Evolutionary conservation across 1,140 invertebrate species (phyloP).

Genomic region (Brachionus paranguensis): DNA sequence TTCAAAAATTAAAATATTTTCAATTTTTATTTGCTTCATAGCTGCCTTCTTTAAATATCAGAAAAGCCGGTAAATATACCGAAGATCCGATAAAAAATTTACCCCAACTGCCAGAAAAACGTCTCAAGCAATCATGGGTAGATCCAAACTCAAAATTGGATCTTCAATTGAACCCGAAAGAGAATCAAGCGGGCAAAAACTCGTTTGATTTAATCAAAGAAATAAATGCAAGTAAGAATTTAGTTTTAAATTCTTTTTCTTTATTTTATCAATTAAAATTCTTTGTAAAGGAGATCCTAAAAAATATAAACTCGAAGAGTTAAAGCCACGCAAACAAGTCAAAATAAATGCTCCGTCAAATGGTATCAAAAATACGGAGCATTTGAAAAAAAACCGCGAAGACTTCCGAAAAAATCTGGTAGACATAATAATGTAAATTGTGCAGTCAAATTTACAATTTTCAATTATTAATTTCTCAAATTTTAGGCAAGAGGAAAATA

Average conservation of each 20-base stretch:
- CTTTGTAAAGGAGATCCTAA: slow-evolving; percentile 1
- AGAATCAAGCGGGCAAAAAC: slow-evolving; percentile 19
- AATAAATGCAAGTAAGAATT: slow-evolving; percentile 24
- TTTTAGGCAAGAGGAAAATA: not conserved
- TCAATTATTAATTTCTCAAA: not conserved
- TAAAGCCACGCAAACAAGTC: slow-evolving; percentile 20
- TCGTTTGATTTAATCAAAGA: slow-evolving; percentile 32
- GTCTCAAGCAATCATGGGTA: slow-evolving; percentile 51
- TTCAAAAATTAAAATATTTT: not conserved
- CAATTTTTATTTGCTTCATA: not conserved
- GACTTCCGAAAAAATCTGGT: slow-evolving; percentile 73
- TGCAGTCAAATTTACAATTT: not conserved
- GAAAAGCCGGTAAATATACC: slow-evolving; percentile 47
- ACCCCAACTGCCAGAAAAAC: slow-evolving; percentile 51
- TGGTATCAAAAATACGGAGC: slow-evolving; percentile 16
- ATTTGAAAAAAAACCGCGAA: slow-evolving; percentile 68
- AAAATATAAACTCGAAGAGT: slow-evolving; percentile 4
- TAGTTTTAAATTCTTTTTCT: not conserved
- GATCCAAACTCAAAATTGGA: slow-evolving; percentile 10
- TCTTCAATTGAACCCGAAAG: slow-evolving; percentile 22
- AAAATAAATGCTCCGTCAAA: slow-evolving; percentile 17
- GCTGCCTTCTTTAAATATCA: not conserved
- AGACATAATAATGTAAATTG: slow-evolving; percentile 63
- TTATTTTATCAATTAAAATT: not conserved
- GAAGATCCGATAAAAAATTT: slow-evolving; percentile 52